Evolutionary conservation across 2,113 vertebrate species (phyloP).

Genomic region (Smithornis capensis): DNA sequence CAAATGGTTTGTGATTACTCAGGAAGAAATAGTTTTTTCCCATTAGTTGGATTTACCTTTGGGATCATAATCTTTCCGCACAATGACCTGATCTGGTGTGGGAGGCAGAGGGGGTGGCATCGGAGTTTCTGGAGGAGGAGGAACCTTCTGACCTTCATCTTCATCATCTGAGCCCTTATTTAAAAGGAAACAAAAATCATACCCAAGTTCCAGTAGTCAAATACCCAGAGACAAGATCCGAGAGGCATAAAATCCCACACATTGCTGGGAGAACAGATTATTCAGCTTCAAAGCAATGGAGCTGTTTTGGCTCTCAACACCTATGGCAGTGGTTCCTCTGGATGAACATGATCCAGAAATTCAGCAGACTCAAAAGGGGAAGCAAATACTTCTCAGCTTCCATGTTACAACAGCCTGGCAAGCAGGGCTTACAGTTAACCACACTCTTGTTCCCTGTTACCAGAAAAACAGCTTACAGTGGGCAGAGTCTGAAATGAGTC

Average conservation of each 20-base stretch:
- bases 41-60: conserved; percentile 80
- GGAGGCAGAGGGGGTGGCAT: conserved; percentile 97
- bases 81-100: conserved; percentile 97
- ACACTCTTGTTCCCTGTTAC: background rate
- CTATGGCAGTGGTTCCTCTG: background rate
- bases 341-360: background rate
- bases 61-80: conserved; percentile 96
- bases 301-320: background rate
- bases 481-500: conserved; percentile 22
- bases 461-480: background rate
- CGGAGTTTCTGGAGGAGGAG: conserved; percentile 91
- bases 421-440: background rate
- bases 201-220: background rate
- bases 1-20: background rate
- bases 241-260: background rate
- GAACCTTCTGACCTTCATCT: conserved; percentile 90
- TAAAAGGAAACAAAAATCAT: background rate
- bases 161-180: conserved; percentile 95
- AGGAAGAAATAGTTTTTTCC: background rate
- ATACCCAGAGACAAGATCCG: background rate
- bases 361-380: background rate
- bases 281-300: background rate
- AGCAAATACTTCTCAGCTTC: conserved; percentile 12
- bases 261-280: rapidly evolving
- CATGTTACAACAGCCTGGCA: background rate